These are phyloP conservation scores for Protomyctophum bolini DNA, from an alignment of 2,113 vertebrate species.

Conservation along the genomic window DNA sequence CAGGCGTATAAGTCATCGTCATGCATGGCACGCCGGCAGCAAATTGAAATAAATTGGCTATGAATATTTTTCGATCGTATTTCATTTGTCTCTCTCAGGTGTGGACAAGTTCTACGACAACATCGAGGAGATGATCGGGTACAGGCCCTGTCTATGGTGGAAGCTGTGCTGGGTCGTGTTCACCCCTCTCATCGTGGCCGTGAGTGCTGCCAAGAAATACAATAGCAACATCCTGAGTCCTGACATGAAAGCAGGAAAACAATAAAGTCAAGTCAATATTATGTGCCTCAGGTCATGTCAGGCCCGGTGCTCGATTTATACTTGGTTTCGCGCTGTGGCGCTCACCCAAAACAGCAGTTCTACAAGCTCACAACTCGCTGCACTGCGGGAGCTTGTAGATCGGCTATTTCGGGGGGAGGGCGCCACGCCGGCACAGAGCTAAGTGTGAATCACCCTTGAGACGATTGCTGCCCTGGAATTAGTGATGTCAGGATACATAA, in stretches of 20 bases:
- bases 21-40: slow-evolving; percentile 57
- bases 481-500: slow-evolving; percentile 62
- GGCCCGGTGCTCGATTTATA: background rate
- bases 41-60: slow-evolving; percentile 67
- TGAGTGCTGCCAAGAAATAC: slow-evolving; percentile 77
- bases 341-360: no score
- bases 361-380: no score
- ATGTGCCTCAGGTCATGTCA: slow-evolving; percentile 45
- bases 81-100: slow-evolving; percentile 78
- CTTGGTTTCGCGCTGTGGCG: no score
- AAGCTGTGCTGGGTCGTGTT: slow-evolving; percentile 98
- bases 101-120: slow-evolving; percentile 98
- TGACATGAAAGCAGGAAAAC: slow-evolving; percentile 54
- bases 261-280: slow-evolving; percentile 72
- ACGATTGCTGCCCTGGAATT: slow-evolving; percentile 23
- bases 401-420: no score
- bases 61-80: slow-evolving; percentile 62
- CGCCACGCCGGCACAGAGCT: no score
- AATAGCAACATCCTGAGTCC: slow-evolving; percentile 52
- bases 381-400: no score
- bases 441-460: background rate
- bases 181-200: slow-evolving; percentile 94
- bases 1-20: slow-evolving; percentile 40
- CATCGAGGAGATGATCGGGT: slow-evolving; percentile 98
- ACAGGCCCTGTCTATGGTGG: slow-evolving; percentile 97